Percentiles rank a stretch among this genome's conserved stretches.
Evolutionary conservation across 2,888 invertebrate species (phyloP).

Genomic region (Monopis laevigella): DNA sequence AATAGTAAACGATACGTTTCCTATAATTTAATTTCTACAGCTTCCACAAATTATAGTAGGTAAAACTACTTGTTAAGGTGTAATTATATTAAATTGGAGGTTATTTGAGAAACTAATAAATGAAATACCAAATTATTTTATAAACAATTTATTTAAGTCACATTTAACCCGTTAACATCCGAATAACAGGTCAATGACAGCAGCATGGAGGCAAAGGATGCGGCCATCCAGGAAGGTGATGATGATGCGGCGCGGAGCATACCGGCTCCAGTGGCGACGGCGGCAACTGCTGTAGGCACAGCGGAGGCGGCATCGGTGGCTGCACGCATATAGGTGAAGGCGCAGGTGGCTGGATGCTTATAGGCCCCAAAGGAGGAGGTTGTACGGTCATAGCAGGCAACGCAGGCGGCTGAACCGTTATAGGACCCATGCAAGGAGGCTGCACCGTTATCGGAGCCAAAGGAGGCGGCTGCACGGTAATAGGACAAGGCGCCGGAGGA

Average conservation of each 20-base stretch:
- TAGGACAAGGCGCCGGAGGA: slow-evolving; percentile 29
- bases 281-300: slow-evolving; percentile 42
- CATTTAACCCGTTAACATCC: neutral
- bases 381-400: slow-evolving; percentile 43
- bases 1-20: too few species aligned
- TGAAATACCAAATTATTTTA: slow-evolving; percentile 1
- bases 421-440: slow-evolving; percentile 11
- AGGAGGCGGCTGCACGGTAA: slow-evolving; percentile 17
- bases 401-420: slow-evolving; percentile 42
- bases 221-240: neutral
- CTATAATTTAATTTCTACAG: too few species aligned
- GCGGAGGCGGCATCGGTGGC: slow-evolving; percentile 31
- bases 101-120: neutral
- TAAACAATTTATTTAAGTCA: neutral
- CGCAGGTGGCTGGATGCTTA: slow-evolving; percentile 44
- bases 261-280: slow-evolving; percentile 20
- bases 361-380: slow-evolving; percentile 39
- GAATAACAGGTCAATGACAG: neutral
- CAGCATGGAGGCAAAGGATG: slow-evolving; percentile 19
- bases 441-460: slow-evolving; percentile 30
- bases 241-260: neutral
- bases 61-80: too few species aligned
- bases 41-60: too few species aligned
- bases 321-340: slow-evolving; percentile 42
- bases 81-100: too few species aligned